phyloP scores from a whole-genome alignment of 2,113 vertebrate genomes.

The Bothrops jararaca region DNA sequence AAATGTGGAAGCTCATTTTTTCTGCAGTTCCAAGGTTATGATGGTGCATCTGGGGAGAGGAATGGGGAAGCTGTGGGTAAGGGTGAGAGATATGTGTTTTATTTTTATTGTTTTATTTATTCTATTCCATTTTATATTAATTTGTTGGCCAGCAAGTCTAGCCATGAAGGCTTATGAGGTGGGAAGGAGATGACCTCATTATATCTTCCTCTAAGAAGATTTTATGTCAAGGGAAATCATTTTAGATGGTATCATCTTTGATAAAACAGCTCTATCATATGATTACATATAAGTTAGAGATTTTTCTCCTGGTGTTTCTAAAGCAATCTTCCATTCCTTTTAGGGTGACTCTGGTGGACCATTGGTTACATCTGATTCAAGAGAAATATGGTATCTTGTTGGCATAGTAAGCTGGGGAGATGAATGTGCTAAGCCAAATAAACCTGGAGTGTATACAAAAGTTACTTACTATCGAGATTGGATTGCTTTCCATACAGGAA shows the following conservation, averaged over 20 bases:
- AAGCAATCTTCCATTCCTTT: background rate
- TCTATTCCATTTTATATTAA: background rate
- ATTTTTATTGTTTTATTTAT: background rate
- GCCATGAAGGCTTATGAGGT: background rate
- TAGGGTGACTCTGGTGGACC: conserved; percentile 93
- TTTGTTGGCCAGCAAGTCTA: background rate
- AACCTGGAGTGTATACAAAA: conserved; percentile 75
- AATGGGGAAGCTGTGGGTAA: background rate
- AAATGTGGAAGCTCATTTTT: conserved; percentile 20
- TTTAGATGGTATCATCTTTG: background rate
- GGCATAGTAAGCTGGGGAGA: conserved; percentile 81
- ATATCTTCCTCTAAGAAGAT: background rate
- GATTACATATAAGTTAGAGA: background rate
- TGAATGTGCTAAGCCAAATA: conserved; percentile 72
- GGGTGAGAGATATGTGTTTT: background rate
- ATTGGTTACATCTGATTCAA: conserved; percentile 74
- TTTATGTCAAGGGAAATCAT: background rate
- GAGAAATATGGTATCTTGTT: conserved; percentile 75
- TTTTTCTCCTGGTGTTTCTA: background rate
- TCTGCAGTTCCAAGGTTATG: background rate
- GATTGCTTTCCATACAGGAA: conserved; percentile 68
- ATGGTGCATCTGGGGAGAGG: background rate
- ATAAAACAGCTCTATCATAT: background rate
- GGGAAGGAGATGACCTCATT: background rate
- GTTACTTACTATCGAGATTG: conserved; percentile 72